Conservation (phyloP, 2,113 vertebrate genomes). For the Plecotus auritus region DNA sequence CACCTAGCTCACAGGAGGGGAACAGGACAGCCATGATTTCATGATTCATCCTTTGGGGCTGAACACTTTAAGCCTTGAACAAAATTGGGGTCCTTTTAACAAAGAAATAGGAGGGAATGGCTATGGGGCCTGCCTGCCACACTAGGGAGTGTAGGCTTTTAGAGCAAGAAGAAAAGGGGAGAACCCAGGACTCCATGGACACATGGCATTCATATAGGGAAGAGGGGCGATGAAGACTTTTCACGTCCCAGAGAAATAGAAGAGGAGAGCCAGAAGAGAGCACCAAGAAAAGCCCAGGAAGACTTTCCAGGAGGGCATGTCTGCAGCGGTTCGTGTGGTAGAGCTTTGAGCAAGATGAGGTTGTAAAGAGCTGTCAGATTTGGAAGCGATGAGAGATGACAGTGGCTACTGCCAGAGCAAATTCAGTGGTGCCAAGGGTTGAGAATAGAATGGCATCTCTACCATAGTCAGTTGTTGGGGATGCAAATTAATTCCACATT, state of each 20-base stretch:
- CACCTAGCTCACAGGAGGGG: neutral
- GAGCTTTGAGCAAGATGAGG: neutral
- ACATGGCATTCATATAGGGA: neutral
- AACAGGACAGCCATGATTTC: neutral
- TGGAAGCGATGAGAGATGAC: neutral
- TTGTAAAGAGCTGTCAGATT: neutral
- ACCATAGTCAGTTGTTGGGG: neutral
- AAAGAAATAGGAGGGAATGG: neutral
- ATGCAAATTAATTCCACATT: slow-evolving; percentile 20
- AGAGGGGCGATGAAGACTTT: neutral
- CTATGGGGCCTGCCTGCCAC: neutral
- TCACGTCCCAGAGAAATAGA: neutral
- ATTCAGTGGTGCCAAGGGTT: neutral
- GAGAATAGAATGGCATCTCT: neutral
- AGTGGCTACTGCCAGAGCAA: neutral
- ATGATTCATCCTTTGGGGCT: neutral
- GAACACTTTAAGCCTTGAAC: neutral
- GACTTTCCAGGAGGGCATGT: neutral
- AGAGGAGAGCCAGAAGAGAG: neutral
- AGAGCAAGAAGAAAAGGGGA: neutral
- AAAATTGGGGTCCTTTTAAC: neutral
- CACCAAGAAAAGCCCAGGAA: neutral
- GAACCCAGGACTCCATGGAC: neutral
- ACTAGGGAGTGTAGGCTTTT: neutral
- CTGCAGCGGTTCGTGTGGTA: neutral